phyloP scores from a whole-genome alignment of 1,140 invertebrate species.

The Tetranychus cinnabarinus region DNA sequence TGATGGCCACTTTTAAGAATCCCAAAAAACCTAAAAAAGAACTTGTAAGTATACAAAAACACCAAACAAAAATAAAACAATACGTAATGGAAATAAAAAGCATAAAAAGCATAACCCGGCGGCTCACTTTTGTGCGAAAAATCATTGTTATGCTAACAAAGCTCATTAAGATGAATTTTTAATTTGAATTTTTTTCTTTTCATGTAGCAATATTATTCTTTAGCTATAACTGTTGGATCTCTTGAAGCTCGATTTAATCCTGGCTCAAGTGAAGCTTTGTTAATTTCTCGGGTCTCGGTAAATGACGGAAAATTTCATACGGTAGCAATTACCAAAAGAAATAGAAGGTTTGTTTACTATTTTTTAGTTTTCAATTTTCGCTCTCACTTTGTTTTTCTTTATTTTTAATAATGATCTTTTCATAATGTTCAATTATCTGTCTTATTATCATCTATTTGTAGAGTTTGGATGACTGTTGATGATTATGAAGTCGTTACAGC shows the following conservation, averaged over 20 bases:
- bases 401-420: too few species aligned
- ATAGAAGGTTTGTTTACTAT: slow-evolving; percentile 9
- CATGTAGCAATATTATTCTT: slow-evolving; percentile 37
- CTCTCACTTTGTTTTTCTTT: not conserved
- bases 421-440: not conserved
- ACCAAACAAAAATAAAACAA: slow-evolving; percentile 5
- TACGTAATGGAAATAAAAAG: slow-evolving; percentile 1
- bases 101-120: not conserved
- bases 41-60: slow-evolving; percentile 5
- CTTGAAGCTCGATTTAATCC: slow-evolving; percentile 39
- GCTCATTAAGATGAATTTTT: too few species aligned
- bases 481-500: slow-evolving; percentile 30
- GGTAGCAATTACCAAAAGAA: slow-evolving; percentile 11
- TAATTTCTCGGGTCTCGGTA: slow-evolving; percentile 11
- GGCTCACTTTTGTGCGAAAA: too few species aligned
- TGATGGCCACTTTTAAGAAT: slow-evolving; percentile 34
- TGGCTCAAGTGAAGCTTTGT: slow-evolving; percentile 33
- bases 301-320: slow-evolving; percentile 16
- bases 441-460: not conserved
- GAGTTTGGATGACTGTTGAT: slow-evolving; percentile 24
- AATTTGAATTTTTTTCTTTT: not conserved
- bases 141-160: not conserved
- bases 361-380: too few species aligned
- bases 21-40: not conserved
- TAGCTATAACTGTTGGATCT: slow-evolving; percentile 35